Conservation (phyloP, 1,140 invertebrate genomes). For the Drosophila athabasca region DNA sequence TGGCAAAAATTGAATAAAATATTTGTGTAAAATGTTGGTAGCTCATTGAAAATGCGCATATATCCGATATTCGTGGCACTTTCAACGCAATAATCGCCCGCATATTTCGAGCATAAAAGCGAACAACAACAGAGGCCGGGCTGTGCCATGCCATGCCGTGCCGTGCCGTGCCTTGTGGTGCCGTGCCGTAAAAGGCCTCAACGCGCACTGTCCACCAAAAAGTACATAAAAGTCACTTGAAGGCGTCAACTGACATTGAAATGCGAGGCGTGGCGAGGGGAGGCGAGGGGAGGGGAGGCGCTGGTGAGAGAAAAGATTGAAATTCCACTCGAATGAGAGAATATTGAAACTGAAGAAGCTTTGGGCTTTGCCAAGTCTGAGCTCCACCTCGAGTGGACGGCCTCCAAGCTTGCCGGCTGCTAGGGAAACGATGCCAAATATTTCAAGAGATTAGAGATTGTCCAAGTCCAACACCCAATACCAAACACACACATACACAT, state of each 20-base stretch:
- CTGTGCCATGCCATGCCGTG: no score
- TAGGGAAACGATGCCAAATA: no score
- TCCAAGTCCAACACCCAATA: no score
- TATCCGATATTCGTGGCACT: conserved; percentile 61
- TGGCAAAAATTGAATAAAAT: conserved; percentile 40
- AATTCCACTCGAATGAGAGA: conserved; percentile 21
- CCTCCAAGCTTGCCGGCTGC: no score
- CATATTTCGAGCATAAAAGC: conserved; percentile 49
- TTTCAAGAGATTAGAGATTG: no score
- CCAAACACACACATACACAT: background rate
- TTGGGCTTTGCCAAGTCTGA: background rate
- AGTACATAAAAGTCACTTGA: conserved; percentile 40
- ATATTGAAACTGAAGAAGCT: conserved; percentile 15
- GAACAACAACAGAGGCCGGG: conserved; percentile 12
- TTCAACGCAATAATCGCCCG: conserved; percentile 51
- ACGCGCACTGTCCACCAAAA: conserved; percentile 12
- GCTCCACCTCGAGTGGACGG: background rate
- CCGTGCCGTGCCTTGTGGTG: no score
- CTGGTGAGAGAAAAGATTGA: conserved; percentile 19
- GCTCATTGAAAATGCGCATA: conserved; percentile 61
- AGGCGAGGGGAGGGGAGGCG: background rate
- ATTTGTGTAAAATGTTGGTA: conserved; percentile 50
- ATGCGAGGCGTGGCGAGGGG: no score
- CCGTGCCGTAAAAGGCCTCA: conserved; percentile 22
- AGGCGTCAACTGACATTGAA: background rate